Conservation (phyloP, 2,113 vertebrate genomes). For the Takifugu bimaculatus region DNA sequence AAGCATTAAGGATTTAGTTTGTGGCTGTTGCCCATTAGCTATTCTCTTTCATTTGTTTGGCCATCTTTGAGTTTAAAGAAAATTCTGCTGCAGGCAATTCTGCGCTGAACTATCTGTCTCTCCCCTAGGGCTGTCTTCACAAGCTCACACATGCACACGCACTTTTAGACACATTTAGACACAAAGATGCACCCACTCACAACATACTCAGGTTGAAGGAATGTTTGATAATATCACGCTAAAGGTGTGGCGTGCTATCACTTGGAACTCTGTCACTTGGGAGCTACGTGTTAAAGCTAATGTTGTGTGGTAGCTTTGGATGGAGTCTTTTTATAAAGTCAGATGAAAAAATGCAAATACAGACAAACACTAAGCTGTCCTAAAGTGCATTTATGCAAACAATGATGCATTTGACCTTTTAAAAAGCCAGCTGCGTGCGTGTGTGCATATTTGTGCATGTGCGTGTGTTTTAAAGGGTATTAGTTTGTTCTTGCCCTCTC, state of each 20-base stretch:
- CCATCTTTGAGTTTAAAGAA: conserved; percentile 12
- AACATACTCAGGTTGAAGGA: neutral
- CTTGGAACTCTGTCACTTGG: too few species aligned
- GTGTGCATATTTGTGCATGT: conserved; percentile 3
- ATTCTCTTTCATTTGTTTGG: conserved; percentile 53
- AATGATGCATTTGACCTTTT: conserved; percentile 26
- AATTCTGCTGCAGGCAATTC: conserved; percentile 11
- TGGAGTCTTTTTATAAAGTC: too few species aligned
- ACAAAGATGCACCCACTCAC: neutral
- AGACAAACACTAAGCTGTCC: too few species aligned
- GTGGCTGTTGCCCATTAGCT: conserved; percentile 36
- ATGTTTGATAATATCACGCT: neutral
- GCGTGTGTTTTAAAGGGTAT: neutral
- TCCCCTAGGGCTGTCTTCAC: conserved; percentile 12
- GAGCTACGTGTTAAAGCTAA: too few species aligned
- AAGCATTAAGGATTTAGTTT: conserved; percentile 26
- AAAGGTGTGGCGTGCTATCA: neutral
- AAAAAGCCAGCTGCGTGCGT: neutral
- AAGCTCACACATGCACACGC: neutral
- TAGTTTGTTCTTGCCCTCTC: conserved; percentile 32
- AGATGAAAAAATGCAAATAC: too few species aligned
- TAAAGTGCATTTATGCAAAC: neutral
- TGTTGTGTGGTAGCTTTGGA: too few species aligned
- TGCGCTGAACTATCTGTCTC: conserved; percentile 10
- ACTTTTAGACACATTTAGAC: neutral